A percentile compares a stretch with the other conserved stretches of the same genome.
These are phyloP conservation scores for Henricia sp. DNA, from an alignment of 53 echinoderm and acorn worm genomes.

Conservation along the genomic window DNA sequence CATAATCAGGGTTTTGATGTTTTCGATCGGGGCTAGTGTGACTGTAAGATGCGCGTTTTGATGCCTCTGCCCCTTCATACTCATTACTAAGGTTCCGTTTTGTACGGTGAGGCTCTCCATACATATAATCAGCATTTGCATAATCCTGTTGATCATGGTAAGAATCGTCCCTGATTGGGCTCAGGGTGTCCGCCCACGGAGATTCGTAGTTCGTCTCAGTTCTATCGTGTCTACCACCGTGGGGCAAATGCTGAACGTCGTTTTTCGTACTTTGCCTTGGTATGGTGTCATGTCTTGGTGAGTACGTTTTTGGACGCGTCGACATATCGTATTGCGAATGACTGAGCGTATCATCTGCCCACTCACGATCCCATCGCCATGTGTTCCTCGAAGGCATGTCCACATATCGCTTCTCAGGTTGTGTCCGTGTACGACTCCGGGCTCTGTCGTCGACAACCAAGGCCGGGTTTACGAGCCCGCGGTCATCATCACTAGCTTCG, in stretches of 20 bases:
- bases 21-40: constrained; percentile 13
- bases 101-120: not conserved
- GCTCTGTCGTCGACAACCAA: constrained; percentile 30
- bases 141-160: constrained; percentile 10
- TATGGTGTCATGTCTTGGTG: not conserved
- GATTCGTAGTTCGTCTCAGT: no score
- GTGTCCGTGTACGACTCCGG: not conserved
- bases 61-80: not conserved
- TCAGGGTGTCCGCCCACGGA: constrained; percentile 48
- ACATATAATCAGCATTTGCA: not conserved
- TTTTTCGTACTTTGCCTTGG: constrained; percentile 45
- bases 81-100: not conserved
- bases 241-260: constrained; percentile 12
- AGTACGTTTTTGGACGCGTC: no score
- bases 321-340: not conserved
- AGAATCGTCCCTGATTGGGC: no score
- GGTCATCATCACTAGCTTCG: constrained; percentile 30
- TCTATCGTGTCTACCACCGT: no score
- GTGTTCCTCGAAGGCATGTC: constrained; percentile 41
- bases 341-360: constrained; percentile 49
- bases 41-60: not conserved
- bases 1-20: constrained; percentile 17
- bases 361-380: constrained; percentile 47
- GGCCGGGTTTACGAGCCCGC: constrained; percentile 44
- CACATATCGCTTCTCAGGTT: constrained; percentile 31